Evolutionary conservation across 2,888 invertebrate genomes (phyloP).

Genomic region (Mamestra brassicae): DNA sequence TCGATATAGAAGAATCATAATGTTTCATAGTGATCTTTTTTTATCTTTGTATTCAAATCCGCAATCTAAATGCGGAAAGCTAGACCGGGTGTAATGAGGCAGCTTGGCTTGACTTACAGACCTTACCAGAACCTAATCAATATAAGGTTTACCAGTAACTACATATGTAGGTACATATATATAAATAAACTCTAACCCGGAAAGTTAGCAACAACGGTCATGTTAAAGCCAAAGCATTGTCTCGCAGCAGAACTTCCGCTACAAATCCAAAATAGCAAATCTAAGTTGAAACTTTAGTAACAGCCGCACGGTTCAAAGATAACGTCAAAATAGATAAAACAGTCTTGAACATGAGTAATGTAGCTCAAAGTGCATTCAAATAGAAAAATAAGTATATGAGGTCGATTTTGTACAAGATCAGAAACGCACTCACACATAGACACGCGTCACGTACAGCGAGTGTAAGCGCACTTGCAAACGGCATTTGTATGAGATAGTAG

Average conservation of each 20-base stretch:
- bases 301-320: conserved; percentile 14
- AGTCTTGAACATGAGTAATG: conserved; percentile 20
- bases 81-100: too few relatives aligned
- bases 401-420: not conserved
- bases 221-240: not conserved
- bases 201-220: not conserved
- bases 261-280: conserved; percentile 10
- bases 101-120: too few relatives aligned
- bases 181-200: not conserved
- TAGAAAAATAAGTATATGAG: not conserved
- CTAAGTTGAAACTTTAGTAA: conserved; percentile 7
- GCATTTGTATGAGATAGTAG: too few relatives aligned
- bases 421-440: not conserved
- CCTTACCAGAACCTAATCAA: too few relatives aligned
- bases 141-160: not conserved
- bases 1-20: too few relatives aligned
- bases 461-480: not conserved
- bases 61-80: not conserved
- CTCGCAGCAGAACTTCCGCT: not conserved
- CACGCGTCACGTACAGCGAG: not conserved
- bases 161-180: not conserved
- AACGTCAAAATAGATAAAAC: conserved; percentile 52
- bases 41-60: too few relatives aligned
- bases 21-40: too few relatives aligned
- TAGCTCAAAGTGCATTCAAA: conserved; percentile 18